Conservation (phyloP, 1,140 invertebrate species). For the Carposina sasakii region DNA sequence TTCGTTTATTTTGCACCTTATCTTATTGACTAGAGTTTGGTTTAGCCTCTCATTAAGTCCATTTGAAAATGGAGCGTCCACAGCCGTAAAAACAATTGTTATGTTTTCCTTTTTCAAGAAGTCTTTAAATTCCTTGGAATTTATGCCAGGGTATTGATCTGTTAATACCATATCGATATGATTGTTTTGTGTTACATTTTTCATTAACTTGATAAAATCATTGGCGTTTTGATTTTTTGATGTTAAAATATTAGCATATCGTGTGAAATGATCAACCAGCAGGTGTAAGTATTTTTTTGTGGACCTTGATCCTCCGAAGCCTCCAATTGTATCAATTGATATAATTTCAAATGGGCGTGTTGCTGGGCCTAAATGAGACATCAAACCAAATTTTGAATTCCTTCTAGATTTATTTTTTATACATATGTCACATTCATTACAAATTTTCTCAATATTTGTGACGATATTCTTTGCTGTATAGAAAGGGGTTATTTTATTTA, state of each 20-base stretch:
- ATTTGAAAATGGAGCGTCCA: conserved; percentile 20
- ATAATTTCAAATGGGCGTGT: conserved; percentile 19
- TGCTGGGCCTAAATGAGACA: conserved; percentile 36
- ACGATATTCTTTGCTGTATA: conserved; percentile 13
- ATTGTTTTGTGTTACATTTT: conserved; percentile 13
- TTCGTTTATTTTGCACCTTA: conserved; percentile 24
- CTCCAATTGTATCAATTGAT: conserved; percentile 27
- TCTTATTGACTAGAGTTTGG: conserved; percentile 34
- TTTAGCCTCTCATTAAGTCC: conserved; percentile 23
- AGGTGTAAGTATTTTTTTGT: conserved; percentile 30
- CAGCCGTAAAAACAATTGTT: conserved; percentile 24
- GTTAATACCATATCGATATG: conserved; percentile 17
- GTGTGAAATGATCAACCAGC: conserved; percentile 19
- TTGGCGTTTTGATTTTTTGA: conserved; percentile 21
- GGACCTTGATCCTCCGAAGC: conserved; percentile 22
- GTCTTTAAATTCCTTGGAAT: conserved; percentile 35
- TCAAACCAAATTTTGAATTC: conserved; percentile 17
- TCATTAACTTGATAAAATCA: conserved; percentile 47
- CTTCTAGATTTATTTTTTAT: conserved; percentile 24
- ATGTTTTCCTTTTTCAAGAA: conserved; percentile 41
- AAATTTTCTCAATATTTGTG: conserved; percentile 8
- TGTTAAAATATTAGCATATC: conserved; percentile 22
- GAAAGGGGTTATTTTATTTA: not conserved
- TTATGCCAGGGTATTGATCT: conserved; percentile 29
- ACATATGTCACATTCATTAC: conserved; percentile 23